Conservation (phyloP, 2,888 invertebrate species). For the Scaptomyza flava region DNA sequence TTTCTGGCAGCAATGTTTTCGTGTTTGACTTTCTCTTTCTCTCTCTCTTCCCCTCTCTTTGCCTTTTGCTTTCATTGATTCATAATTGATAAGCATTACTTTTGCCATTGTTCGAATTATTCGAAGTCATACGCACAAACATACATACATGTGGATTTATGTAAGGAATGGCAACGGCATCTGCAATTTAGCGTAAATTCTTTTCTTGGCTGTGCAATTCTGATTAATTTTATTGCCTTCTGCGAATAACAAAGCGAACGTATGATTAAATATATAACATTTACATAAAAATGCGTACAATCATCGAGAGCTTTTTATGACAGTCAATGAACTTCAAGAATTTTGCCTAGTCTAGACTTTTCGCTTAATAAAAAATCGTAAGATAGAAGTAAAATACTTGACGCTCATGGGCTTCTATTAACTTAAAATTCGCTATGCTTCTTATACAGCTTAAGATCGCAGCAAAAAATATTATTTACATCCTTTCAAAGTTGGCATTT, state of each 20-base stretch:
- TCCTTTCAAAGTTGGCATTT: too few species aligned
- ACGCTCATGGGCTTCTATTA: background rate
- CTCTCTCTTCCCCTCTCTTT: too few species aligned
- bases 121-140: too few species aligned
- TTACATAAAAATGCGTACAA: conserved; percentile 39
- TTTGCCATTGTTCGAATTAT: conserved; percentile 71
- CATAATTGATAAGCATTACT: conserved; percentile 80
- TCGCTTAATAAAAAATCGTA: too few species aligned
- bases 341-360: background rate
- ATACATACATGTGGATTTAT: background rate
- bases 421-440: too few species aligned
- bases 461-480: too few species aligned
- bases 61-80: conserved; percentile 65
- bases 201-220: conserved; percentile 41
- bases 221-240: conserved; percentile 69
- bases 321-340: conserved; percentile 1
- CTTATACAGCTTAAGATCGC: too few species aligned
- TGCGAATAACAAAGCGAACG: conserved; percentile 56
- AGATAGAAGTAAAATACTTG: background rate
- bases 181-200: conserved; percentile 70
- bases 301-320: background rate
- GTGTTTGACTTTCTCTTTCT: conserved; percentile 23
- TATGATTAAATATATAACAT: conserved; percentile 48
- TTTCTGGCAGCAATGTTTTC: conserved; percentile 52
- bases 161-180: conserved; percentile 37